phyloP scores from a whole-genome alignment of 2,888 invertebrate species.

The Cheilosia grossa region DNA sequence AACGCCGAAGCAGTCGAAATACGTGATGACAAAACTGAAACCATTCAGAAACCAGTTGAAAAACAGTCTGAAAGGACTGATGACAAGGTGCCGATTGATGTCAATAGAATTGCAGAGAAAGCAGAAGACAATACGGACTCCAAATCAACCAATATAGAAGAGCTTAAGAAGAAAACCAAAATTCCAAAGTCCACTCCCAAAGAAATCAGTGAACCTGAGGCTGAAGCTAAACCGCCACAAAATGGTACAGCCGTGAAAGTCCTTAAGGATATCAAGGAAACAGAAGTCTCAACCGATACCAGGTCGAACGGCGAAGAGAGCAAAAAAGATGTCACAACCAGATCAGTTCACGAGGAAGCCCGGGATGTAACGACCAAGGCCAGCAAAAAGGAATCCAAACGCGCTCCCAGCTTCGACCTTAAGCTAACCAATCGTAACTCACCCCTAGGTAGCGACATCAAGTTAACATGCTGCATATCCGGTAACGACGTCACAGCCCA shows the following conservation, averaged over 20 bases:
- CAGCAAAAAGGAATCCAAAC: conserved; percentile 76
- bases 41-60: conserved; percentile 73
- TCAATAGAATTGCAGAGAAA: conserved; percentile 29
- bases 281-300: no score
- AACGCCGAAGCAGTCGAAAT: conserved; percentile 50
- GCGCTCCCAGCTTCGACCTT: conserved; percentile 83
- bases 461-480: conserved; percentile 90
- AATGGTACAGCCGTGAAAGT: not conserved
- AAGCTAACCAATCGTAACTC: conserved; percentile 90
- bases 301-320: no score
- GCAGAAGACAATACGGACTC: conserved; percentile 1
- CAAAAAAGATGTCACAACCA: not conserved
- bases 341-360: conserved; percentile 50
- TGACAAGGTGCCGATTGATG: conserved; percentile 48
- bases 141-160: conserved; percentile 3
- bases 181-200: conserved; percentile 12
- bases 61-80: conserved; percentile 65
- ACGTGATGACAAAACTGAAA: conserved; percentile 44
- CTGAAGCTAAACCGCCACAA: not conserved
- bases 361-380: conserved; percentile 11
- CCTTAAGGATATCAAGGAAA: not conserved
- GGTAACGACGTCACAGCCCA: conserved; percentile 88
- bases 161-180: not conserved
- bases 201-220: conserved; percentile 49
- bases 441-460: conserved; percentile 89